Conservation (phyloP, 2,113 vertebrate genomes). For the Varanus salvator region DNA sequence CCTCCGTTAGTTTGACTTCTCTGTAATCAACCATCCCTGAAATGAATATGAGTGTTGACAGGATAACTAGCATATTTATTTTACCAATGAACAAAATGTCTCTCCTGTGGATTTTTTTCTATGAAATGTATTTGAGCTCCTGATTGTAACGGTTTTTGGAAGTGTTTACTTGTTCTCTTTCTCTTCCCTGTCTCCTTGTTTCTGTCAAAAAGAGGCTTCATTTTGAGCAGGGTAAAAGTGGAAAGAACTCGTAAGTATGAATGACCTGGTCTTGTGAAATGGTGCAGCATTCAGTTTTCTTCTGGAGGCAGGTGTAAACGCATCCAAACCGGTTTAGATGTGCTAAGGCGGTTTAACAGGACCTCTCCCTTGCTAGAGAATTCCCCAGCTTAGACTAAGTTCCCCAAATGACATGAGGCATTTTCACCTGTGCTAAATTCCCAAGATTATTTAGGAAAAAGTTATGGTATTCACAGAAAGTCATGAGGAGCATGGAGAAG, state of each 20-base stretch:
- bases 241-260: background rate
- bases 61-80: slow-evolving; percentile 21
- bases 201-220: background rate
- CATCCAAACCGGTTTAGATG: background rate
- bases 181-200: background rate
- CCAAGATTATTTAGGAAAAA: too few relatives aligned
- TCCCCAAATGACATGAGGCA: too few relatives aligned
- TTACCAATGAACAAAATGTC: slow-evolving; percentile 8
- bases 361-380: background rate
- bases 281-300: background rate
- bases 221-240: background rate
- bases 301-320: too few relatives aligned
- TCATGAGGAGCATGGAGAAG: too few relatives aligned
- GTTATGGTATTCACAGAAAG: too few relatives aligned
- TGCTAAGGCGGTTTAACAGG: background rate
- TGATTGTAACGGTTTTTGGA: background rate
- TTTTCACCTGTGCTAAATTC: too few relatives aligned
- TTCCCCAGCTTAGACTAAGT: background rate
- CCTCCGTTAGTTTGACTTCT: slow-evolving; percentile 21
- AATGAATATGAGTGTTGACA: slow-evolving; percentile 33
- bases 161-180: background rate
- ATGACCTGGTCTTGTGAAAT: background rate
- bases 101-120: slow-evolving; percentile 1
- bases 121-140: background rate
- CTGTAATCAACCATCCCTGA: slow-evolving; percentile 31